Base-by-base conservation (phyloP, 2,113 vertebrate species). In the Meles meles region DNA sequence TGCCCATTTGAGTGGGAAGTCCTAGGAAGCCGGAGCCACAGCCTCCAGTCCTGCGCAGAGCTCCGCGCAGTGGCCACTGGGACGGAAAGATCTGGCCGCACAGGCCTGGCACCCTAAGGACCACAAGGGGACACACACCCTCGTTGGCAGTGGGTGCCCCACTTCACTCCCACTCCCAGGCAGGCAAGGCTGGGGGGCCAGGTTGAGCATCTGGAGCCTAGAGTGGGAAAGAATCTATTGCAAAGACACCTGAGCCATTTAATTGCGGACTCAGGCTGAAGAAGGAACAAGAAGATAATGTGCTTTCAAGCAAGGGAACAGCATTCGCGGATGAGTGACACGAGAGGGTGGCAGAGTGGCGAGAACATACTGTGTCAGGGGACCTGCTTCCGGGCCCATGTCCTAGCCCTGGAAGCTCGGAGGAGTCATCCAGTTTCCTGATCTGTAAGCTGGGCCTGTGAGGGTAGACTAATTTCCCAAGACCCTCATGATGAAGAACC, bases 271-370 rank as follows among this genome's bases (percentile, higher is more conserved):
- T 5, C 2, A 42, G 63, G 44, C 6, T 42, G 7, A 42, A 67
- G 71, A 31, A 65, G 27, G 23, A 65, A 59, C 67, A 5, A 2
- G 39, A 59, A 23, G 72, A 59, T 1, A 42, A 79, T 7, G 21
- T 65, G 27, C 29, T 37, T 85, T 23, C 34, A 42, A 90, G 57
- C 61, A 55, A 89, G 21, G 8, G 34, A 3, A 71, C 61, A 23
- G 29, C 57, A 29, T 82, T 20, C 59, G 23, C 25, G 61, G 81
- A 39, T 5, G 29, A 55, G 49, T 3, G 5, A 37, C 20, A 29
- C 9, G 39, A 39, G 6, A 5, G 44, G 15, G 3, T 55, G 34
- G 23, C 0, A 39, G 1, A 65, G 31, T 0, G 2, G 42, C 2
- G 12, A 12, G 25, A 37, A 13, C n/a, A 1, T 23, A 3, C 2